Base-by-base conservation (phyloP, 2,113 vertebrate genomes). In the Cynoglossus semilaevis region DNA sequence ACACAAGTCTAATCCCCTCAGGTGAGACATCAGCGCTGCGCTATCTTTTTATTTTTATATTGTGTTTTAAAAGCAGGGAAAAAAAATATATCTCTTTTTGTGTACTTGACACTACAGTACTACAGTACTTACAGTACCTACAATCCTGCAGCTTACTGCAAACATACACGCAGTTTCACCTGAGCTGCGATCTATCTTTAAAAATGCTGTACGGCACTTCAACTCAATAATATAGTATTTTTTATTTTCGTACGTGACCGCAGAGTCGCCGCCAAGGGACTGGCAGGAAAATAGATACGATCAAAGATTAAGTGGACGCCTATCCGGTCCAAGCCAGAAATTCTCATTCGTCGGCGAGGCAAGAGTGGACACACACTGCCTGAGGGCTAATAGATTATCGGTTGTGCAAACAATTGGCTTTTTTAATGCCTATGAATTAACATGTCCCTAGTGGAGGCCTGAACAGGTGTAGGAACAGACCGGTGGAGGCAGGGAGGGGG, bases 361-460 rank as follows among this genome's bases (percentile, higher is more conserved):
- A 67, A 86, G 82, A 90, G 80, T 90, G 84, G 86, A 86, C 86
- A 87, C 79, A 89, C 79, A 71, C 72, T 19, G 86, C 89, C 88
- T 66, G 44, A 72, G 84, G 90, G 80, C 86, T 90, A 89, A 89
- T 90, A 89, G 89, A 90, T 90, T 89, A 91, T 88, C 72, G 87
- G 85, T 86, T 87, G 85, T 85, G 85, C 87, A 90, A 88, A 90
- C 90, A 90, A 89, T 89, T 87, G 85, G 80, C 83, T 90, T 91
- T 87, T 90, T 91, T 90, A 91, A 91, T 90, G 87, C 87, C 87
- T 89, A 58, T 90, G 87, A 91, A 92, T 91, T 91, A 92, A 91
- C 89, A 91, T 91, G 84, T 87, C 86, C 84, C 85, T 76, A 70
- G 85, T 88, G 84, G 83, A 85, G 85, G 76, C 80, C 84, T 78